phyloP scores from a whole-genome alignment of 1,140 invertebrate species.

The Bombus waltoni region DNA sequence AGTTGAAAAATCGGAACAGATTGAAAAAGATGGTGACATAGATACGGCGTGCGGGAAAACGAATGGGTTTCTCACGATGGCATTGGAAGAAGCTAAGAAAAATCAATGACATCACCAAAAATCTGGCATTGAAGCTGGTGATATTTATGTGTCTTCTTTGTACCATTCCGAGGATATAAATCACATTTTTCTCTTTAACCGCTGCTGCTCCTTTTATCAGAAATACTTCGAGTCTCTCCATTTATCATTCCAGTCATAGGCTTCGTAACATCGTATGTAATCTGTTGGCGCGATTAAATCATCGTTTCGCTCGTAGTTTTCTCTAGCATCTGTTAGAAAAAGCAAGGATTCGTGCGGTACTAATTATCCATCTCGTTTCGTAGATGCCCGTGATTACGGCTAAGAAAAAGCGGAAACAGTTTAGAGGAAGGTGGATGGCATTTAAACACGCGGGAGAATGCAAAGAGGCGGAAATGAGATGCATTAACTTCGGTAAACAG shows the following conservation, averaged over 20 bases:
- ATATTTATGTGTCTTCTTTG: neutral
- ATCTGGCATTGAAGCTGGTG: neutral
- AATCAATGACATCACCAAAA: neutral
- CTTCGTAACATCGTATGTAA: neutral
- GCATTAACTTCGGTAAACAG: conserved; percentile 56
- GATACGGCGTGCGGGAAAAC: neutral
- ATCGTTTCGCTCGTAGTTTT: neutral
- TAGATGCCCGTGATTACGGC: neutral
- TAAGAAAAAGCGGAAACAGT: neutral
- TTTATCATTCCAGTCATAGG: neutral
- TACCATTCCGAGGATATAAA: neutral
- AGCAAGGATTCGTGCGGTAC: neutral
- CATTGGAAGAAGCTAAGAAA: neutral
- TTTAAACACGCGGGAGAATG: neutral
- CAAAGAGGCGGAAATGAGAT: conserved; percentile 49
- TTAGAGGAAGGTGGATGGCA: neutral
- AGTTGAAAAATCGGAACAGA: neutral
- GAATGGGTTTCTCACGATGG: neutral
- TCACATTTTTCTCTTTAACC: neutral
- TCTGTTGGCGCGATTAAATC: neutral
- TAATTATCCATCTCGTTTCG: neutral
- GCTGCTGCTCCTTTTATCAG: neutral
- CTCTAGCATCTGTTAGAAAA: neutral
- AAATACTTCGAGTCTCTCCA: neutral
- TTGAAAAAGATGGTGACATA: neutral